Conservation (phyloP, 2,888 invertebrate species). For the Salpingus planirostris region DNA sequence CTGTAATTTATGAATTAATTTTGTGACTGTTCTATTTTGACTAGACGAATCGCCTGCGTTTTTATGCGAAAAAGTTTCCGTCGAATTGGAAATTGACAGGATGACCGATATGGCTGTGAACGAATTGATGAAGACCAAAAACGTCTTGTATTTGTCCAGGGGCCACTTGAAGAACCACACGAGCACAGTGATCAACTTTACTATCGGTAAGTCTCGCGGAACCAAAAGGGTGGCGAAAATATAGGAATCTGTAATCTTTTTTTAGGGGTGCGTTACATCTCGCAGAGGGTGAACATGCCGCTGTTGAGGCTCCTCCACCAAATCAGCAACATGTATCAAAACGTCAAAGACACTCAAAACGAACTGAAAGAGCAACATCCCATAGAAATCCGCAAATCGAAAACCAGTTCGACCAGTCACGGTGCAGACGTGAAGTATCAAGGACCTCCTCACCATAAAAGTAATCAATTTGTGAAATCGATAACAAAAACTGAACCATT, state of each 20-base stretch:
- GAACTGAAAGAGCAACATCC: slow-evolving; percentile 72
- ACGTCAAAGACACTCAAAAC: slow-evolving; percentile 88
- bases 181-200: slow-evolving; percentile 85
- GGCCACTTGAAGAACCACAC: slow-evolving; percentile 85
- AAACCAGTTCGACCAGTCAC: slow-evolving; percentile 38
- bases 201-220: slow-evolving; percentile 42
- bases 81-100: slow-evolving; percentile 83
- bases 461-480: too few species aligned
- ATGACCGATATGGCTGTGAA: slow-evolving; percentile 84
- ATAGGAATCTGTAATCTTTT: too few species aligned
- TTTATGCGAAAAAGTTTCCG: slow-evolving; percentile 81
- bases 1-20: too few species aligned
- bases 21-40: slow-evolving; percentile 28
- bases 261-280: slow-evolving; percentile 81
- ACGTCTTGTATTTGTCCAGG: slow-evolving; percentile 77
- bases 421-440: slow-evolving; percentile 49
- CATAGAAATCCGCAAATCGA: slow-evolving; percentile 37
- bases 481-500: too few species aligned
- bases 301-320: slow-evolving; percentile 85
- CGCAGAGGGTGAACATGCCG: slow-evolving; percentile 96
- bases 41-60: slow-evolving; percentile 78
- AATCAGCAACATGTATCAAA: slow-evolving; percentile 96
- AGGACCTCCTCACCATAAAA: slow-evolving; percentile 33
- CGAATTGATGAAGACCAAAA: slow-evolving; percentile 73
- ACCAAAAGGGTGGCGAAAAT: too few species aligned